These are phyloP conservation scores for Pseudorhombus dupliciocellatus DNA, from an alignment of 2,113 vertebrate genomes.

Conservation along the genomic window DNA sequence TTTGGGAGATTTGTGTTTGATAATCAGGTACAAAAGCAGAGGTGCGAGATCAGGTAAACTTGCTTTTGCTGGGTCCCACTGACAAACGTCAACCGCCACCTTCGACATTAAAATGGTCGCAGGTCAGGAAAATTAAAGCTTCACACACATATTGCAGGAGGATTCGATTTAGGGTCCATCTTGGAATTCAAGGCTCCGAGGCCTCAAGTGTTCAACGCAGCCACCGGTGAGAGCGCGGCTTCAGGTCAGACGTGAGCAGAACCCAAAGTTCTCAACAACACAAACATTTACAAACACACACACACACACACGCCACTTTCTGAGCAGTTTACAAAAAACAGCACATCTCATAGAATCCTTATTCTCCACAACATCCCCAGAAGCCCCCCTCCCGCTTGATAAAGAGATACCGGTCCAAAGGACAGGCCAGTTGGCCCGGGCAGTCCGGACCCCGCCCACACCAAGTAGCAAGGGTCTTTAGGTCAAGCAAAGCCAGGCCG, in stretches of 20 bases:
- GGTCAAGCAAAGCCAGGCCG: constrained; percentile 46
- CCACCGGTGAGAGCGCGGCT: constrained; percentile 62
- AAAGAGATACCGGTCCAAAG: not conserved
- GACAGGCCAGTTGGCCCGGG: constrained; percentile 19
- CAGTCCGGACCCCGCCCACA: constrained; percentile 40
- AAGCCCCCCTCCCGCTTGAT: constrained; percentile 35
- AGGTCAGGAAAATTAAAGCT: constrained; percentile 49
- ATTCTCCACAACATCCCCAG: constrained; percentile 63
- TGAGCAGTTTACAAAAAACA: constrained; percentile 71
- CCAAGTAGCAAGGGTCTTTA: constrained; percentile 60
- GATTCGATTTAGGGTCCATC: constrained; percentile 25
- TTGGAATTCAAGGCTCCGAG: constrained; percentile 6
- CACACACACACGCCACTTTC: constrained; percentile 55
- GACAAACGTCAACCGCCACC: constrained; percentile 9
- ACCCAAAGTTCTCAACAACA: constrained; percentile 24
- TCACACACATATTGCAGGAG: constrained; percentile 23
- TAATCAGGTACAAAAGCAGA: constrained; percentile 13
- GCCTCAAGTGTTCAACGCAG: constrained; percentile 46
- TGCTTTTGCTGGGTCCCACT: constrained; percentile 2
- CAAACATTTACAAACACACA: constrained; percentile 24
- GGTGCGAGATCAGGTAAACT: constrained; percentile 1
- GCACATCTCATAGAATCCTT: constrained; percentile 63
- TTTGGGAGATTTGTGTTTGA: not conserved
- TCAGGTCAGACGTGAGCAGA: constrained; percentile 7
- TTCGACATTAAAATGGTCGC: constrained; percentile 55